These are phyloP conservation scores for Ancistrus triradiatus DNA, from an alignment of 2,113 vertebrate genomes.

Conservation along the genomic window DNA sequence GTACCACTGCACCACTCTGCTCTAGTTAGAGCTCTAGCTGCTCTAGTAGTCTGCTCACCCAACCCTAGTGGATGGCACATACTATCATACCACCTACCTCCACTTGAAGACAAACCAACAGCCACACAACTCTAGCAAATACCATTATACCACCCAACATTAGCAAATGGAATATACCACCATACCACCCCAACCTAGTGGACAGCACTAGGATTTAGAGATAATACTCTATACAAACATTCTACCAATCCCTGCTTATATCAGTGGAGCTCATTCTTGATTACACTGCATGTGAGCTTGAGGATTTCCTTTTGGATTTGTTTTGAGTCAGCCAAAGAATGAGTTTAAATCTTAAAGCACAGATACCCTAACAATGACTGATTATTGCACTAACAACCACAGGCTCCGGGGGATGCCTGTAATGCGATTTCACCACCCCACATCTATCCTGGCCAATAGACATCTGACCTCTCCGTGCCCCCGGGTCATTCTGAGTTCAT, in stretches of 20 bases:
- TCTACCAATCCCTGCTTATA: no score
- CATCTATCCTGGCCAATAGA: slow-evolving; percentile 72
- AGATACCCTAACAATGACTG: slow-evolving; percentile 70
- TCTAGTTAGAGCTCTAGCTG: no score
- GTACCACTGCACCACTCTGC: no score
- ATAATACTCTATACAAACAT: neutral
- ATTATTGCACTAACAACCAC: slow-evolving; percentile 70
- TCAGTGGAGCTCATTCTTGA: no score
- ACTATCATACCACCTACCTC: no score
- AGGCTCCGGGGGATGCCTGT: slow-evolving; percentile 65
- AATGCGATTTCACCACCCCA: slow-evolving; percentile 67
- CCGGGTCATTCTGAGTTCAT: slow-evolving; percentile 70
- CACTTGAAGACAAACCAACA: no score
- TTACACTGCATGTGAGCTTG: neutral
- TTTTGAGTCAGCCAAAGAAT: slow-evolving; percentile 30
- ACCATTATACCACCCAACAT: no score
- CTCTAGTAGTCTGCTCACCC: no score
- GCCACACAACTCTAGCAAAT: no score
- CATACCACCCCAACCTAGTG: neutral
- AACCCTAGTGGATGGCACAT: no score
- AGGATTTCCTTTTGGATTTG: slow-evolving; percentile 23
- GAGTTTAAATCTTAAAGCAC: slow-evolving; percentile 54
- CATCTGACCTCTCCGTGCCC: slow-evolving; percentile 64
- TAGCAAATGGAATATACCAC: no score
- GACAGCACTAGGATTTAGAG: neutral